Evolutionary conservation across 1,140 invertebrate genomes (phyloP).

Genomic region (Drosophila leontia): DNA sequence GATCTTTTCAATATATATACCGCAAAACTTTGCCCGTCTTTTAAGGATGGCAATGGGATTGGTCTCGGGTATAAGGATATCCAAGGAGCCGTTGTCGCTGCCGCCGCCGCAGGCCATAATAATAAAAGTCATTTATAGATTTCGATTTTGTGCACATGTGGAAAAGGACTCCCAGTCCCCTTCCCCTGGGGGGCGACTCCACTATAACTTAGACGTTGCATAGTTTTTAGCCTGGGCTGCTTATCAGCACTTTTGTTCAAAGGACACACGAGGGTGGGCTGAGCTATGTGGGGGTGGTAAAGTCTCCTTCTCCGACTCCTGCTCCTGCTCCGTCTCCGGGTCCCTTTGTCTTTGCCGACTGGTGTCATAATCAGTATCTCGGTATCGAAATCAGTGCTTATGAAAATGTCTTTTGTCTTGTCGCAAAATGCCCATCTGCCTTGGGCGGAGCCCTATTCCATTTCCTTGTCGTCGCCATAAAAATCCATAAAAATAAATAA

Average conservation of each 20-base stretch:
- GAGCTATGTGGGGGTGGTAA: neutral
- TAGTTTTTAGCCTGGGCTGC: conserved; percentile 64
- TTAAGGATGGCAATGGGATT: conserved; percentile 35
- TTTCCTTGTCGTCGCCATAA: conserved; percentile 40
- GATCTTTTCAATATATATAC: conserved; percentile 44
- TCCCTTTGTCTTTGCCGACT: conserved; percentile 36
- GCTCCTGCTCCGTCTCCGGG: neutral
- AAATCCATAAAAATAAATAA: conserved; percentile 77
- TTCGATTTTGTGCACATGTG: conserved; percentile 76
- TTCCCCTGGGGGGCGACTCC: conserved; percentile 1
- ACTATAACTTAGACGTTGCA: conserved; percentile 63
- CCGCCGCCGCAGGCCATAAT: conserved; percentile 72
- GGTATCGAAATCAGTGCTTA: conserved; percentile 69
- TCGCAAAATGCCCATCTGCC: conserved; percentile 60
- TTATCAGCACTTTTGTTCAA: conserved; percentile 81
- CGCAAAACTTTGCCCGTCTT: conserved; percentile 55
- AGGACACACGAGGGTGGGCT: conserved; percentile 7
- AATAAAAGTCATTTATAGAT: conserved; percentile 83
- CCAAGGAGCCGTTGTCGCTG: conserved; percentile 49
- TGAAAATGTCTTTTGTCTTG: conserved; percentile 78
- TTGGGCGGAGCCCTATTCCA: neutral
- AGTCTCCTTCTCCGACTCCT: neutral
- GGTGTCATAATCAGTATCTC: conserved; percentile 81
- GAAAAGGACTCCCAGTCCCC: conserved; percentile 10
- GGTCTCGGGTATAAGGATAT: conserved; percentile 43